These are phyloP conservation scores for Adineta ricciae DNA, from an alignment of 2,888 invertebrate species.

Conservation along the genomic window DNA sequence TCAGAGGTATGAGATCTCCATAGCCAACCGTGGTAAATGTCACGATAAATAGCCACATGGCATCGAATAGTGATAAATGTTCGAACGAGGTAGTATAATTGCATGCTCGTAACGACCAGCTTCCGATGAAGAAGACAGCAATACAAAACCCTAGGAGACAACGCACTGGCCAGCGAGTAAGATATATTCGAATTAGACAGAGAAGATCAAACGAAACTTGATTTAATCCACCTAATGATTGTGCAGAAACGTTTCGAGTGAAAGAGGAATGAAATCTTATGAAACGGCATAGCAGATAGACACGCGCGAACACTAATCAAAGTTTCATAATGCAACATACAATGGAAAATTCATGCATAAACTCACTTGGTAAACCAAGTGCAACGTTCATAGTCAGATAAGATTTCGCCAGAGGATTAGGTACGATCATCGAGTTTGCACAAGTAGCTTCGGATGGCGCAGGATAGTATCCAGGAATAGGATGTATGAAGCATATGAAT, in stretches of 20 bases:
- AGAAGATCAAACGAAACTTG: constrained; percentile 88
- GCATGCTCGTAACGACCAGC: constrained; percentile 45
- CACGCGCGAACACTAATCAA: neutral
- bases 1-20: constrained; percentile 47
- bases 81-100: constrained; percentile 40
- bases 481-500: constrained; percentile 44
- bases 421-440: neutral
- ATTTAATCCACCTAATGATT: constrained; percentile 60
- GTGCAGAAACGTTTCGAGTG: constrained; percentile 47
- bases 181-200: constrained; percentile 49
- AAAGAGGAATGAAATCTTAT: constrained; percentile 46
- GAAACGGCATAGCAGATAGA: constrained; percentile 36
- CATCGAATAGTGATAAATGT: constrained; percentile 44
- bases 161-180: constrained; percentile 47
- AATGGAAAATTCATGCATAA: neutral
- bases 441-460: no score
- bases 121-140: constrained; percentile 41
- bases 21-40: constrained; percentile 49
- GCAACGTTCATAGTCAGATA: neutral
- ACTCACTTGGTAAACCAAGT: neutral
- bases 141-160: constrained; percentile 43
- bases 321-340: neutral
- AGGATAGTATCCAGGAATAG: constrained; percentile 38
- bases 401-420: neutral
- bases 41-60: constrained; percentile 48